phyloP scores from a whole-genome alignment of 2,113 vertebrate genomes.

The Limnothrissa miodon region DNA sequence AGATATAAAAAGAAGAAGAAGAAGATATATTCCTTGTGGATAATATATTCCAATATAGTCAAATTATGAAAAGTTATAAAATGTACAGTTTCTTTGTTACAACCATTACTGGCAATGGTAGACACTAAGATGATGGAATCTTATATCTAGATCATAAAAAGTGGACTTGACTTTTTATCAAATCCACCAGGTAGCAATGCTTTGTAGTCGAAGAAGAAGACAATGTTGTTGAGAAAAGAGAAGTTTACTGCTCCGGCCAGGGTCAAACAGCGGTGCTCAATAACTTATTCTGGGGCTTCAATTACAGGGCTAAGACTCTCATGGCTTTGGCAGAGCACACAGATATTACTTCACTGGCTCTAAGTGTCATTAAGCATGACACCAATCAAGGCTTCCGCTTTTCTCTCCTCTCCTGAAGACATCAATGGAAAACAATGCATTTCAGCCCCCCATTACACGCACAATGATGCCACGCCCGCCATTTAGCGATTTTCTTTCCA shows the following conservation, averaged over 20 bases:
- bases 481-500: constrained; percentile 23
- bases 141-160: too few species aligned
- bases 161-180: not conserved
- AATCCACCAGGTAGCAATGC: not conserved
- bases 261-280: not conserved
- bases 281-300: not conserved
- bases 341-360: not conserved
- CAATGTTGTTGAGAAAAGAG: too few species aligned
- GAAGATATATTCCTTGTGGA: too few species aligned
- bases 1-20: too few species aligned
- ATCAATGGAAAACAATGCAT: not conserved
- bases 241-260: not conserved
- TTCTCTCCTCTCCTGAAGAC: not conserved
- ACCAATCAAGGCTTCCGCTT: not conserved
- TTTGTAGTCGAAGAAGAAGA: not conserved
- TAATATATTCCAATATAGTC: too few species aligned
- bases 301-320: not conserved
- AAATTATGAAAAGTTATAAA: too few species aligned
- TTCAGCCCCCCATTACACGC: not conserved
- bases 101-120: too few species aligned
- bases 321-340: not conserved
- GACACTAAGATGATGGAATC: too few species aligned
- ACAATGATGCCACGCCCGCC: not conserved
- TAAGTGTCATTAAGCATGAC: not conserved
- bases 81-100: too few species aligned